These are phyloP conservation scores for Drosophila koepferae DNA, from an alignment of 2,888 invertebrate species.

Conservation along the genomic window DNA sequence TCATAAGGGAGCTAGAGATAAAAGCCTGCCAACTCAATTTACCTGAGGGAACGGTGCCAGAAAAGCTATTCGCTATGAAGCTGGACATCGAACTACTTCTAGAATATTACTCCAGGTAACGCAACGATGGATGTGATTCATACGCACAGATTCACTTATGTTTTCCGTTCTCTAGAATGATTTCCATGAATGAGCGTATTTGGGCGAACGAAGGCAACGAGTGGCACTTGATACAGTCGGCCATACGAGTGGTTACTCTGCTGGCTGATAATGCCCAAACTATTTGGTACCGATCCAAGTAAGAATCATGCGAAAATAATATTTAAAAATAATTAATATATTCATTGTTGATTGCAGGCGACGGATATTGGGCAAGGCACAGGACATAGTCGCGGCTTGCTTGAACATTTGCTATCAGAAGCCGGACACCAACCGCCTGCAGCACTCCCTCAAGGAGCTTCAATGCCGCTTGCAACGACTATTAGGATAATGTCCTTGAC, in stretches of 20 bases:
- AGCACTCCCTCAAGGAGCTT: constrained; percentile 86
- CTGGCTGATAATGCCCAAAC: constrained; percentile 88
- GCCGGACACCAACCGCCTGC: constrained; percentile 88
- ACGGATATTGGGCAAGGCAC: constrained; percentile 89
- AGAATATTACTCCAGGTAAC: constrained; percentile 90
- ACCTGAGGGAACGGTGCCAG: constrained; percentile 91
- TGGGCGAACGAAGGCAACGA: constrained; percentile 95
- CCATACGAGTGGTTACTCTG: constrained; percentile 89
- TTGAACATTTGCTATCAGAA: constrained; percentile 91
- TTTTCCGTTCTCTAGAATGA: constrained; percentile 86
- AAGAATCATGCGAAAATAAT: constrained; percentile 36
- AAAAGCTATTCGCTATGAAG: constrained; percentile 91
- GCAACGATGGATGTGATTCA: background rate
- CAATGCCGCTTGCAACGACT: constrained; percentile 83
- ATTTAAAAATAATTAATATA: background rate
- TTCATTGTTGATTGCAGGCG: constrained; percentile 85
- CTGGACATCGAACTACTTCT: constrained; percentile 91
- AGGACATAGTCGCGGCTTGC: constrained; percentile 91
- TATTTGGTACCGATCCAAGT: constrained; percentile 86
- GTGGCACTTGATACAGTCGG: constrained; percentile 92
- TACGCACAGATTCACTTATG: too few relatives aligned
- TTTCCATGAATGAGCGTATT: constrained; percentile 92
- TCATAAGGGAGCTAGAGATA: constrained; percentile 92
- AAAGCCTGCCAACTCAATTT: constrained; percentile 90
- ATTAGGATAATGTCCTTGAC: constrained; percentile 41